Conservation (phyloP, 2,888 invertebrate species). For the Callyntrura guangdongensis region DNA sequence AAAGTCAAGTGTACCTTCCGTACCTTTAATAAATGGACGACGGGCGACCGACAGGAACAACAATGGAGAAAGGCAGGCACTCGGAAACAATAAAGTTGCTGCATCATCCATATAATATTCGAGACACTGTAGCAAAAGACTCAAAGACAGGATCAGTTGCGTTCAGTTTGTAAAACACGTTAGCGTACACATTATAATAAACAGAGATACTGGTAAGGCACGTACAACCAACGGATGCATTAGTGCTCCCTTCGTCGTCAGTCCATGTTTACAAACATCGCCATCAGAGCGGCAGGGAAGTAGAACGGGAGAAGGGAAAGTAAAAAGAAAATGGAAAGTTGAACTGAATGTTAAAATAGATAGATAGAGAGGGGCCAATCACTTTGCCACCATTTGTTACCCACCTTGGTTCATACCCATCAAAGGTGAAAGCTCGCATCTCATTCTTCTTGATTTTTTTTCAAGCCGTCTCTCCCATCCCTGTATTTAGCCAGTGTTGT, state of each 20-base stretch:
- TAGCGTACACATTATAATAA: conserved; percentile 47
- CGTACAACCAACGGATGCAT: background rate
- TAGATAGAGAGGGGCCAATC: conserved; percentile 71
- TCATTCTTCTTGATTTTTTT: conserved; percentile 60
- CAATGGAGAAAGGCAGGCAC: background rate
- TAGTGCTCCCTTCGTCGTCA: conserved; percentile 12
- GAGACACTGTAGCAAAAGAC: background rate
- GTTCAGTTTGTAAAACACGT: conserved; percentile 5
- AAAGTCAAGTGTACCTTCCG: conserved; percentile 43
- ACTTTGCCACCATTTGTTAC: conserved; percentile 77
- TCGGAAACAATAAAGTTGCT: conserved; percentile 42
- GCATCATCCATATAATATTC: conserved; percentile 12
- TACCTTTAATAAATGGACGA: conserved; percentile 50
- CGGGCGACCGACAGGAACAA: background rate
- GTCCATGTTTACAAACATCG: background rate
- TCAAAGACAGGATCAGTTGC: conserved; percentile 32
- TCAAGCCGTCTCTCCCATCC: conserved; percentile 8
- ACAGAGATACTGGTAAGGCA: background rate
- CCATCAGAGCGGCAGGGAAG: no score
- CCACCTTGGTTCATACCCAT: conserved; percentile 56
- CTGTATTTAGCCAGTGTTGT: background rate
- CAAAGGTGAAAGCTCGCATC: conserved; percentile 75
- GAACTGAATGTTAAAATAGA: conserved; percentile 28
- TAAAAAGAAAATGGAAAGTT: conserved; percentile 55
- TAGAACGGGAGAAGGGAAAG: background rate